A percentile compares a stretch with the other conserved stretches of the same genome.
These are phyloP conservation scores for Paracyclopina nana DNA, from an alignment of 1,140 invertebrate species.

Conservation along the genomic window DNA sequence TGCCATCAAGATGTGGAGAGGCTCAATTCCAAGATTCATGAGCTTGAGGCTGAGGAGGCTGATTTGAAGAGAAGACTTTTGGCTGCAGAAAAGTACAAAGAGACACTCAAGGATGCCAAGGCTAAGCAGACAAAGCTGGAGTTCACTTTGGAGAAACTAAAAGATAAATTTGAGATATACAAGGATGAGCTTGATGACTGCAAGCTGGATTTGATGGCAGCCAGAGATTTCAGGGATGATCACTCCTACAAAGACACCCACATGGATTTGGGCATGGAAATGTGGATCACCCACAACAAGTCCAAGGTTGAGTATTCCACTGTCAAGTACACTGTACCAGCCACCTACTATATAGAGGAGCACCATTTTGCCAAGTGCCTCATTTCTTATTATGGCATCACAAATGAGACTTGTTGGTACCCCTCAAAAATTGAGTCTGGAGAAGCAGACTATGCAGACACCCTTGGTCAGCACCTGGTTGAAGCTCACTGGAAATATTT, in stretches of 20 bases:
- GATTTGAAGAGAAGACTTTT: constrained; percentile 6
- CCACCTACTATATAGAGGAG: neutral
- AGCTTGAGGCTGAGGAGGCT: neutral
- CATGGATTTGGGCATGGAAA: constrained; percentile 12
- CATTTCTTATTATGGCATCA: constrained; percentile 9
- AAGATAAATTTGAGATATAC: neutral
- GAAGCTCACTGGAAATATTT: constrained; percentile 15
- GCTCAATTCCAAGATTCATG: neutral
- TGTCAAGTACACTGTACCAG: too few relatives aligned
- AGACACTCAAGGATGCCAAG: constrained; percentile 6
- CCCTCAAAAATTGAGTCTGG: neutral
- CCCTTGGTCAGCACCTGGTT: constrained; percentile 10
- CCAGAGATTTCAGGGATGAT: too few relatives aligned
- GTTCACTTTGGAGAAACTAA: constrained; percentile 5
- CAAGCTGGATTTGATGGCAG: neutral
- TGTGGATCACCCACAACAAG: constrained; percentile 13
- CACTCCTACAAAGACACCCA: constrained; percentile 6
- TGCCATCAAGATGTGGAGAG: neutral
- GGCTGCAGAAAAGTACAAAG: constrained; percentile 1
- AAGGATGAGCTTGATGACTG: constrained; percentile 10
- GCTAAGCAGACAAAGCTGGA: neutral
- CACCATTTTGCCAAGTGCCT: constrained; percentile 3
- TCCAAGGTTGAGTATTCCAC: neutral
- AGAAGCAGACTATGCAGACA: constrained; percentile 1
- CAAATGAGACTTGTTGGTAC: constrained; percentile 15